Conservation (phyloP, 2,113 vertebrate genomes). For the Kobus ellipsiprymnus region DNA sequence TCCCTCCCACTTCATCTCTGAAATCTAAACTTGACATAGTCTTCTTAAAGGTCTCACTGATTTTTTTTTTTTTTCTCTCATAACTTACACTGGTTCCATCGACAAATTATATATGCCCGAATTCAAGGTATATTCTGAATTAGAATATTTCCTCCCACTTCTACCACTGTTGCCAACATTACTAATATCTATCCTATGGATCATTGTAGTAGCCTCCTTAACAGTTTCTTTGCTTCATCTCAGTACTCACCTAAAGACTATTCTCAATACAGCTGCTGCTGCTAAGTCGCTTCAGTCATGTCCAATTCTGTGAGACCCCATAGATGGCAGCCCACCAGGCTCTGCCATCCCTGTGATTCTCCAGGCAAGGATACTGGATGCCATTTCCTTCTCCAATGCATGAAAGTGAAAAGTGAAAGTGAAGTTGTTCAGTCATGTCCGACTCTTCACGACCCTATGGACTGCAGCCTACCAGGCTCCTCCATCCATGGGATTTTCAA, state of each 20-base stretch:
- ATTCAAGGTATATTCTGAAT: not conserved
- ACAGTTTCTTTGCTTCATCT: not conserved
- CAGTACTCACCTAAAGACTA: not conserved
- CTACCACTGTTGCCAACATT: not conserved
- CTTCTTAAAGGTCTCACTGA: not conserved
- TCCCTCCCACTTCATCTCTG: not conserved
- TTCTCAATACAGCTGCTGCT: not conserved
- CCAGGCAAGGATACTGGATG: too few species aligned
- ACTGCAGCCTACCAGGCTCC: too few species aligned
- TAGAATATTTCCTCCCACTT: not conserved
- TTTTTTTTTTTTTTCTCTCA: not conserved
- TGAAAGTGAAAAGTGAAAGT: too few species aligned
- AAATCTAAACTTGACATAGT: not conserved
- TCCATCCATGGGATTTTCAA: too few species aligned
- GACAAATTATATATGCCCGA: not conserved
- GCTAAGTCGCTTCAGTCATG: too few species aligned
- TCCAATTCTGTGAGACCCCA: too few species aligned
- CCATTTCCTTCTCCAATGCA: too few species aligned
- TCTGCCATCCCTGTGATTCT: too few species aligned
- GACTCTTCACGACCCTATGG: fast-evolving
- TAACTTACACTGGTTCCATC: not conserved
- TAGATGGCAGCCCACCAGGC: too few species aligned
- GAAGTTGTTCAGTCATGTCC: too few species aligned
- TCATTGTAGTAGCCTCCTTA: not conserved
- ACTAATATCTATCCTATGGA: not conserved